A percentile compares a stretch with the other conserved stretches of the same genome.
Conservation (phyloP, 1,140 invertebrate species). For the Orius laevigatus region DNA sequence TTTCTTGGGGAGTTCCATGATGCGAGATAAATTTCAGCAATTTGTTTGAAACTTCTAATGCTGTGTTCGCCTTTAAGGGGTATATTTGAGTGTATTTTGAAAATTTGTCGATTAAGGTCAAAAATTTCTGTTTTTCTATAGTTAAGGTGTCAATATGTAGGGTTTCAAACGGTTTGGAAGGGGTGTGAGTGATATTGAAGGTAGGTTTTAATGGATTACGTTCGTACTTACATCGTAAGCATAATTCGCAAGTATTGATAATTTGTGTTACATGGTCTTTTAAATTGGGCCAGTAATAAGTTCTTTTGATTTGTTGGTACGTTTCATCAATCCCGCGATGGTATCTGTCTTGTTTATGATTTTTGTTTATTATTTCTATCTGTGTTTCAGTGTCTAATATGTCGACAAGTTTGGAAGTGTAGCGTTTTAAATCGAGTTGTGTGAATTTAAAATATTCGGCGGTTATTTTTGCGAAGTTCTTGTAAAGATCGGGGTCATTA, state of each 20-base stretch:
- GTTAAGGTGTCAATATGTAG: conserved; percentile 23
- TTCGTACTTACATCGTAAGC: too few species aligned
- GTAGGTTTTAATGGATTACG: conserved; percentile 19
- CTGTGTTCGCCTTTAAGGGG: neutral
- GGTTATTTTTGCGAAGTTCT: neutral
- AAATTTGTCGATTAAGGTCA: conserved; percentile 24
- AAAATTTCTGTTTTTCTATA: conserved; percentile 19
- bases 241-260: too few species aligned
- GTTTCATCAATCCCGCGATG: conserved; percentile 17
- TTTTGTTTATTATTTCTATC: conserved; percentile 13
- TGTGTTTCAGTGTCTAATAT: neutral
- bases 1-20: neutral
- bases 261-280: conserved; percentile 13
- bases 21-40: neutral
- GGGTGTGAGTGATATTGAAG: conserved; percentile 19
- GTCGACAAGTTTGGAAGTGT: neutral
- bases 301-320: conserved; percentile 8
- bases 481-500: neutral
- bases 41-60: neutral
- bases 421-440: neutral
- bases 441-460: neutral
- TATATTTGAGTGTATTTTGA: conserved; percentile 12
- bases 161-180: conserved; percentile 22
- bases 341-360: conserved; percentile 18
- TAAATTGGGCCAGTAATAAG: conserved; percentile 19